Percentiles rank a stretch among this genome's conserved stretches.
Evolutionary conservation across 2,113 vertebrate species (phyloP).

Genomic region (Sphaerodactylus townsendi): DNA sequence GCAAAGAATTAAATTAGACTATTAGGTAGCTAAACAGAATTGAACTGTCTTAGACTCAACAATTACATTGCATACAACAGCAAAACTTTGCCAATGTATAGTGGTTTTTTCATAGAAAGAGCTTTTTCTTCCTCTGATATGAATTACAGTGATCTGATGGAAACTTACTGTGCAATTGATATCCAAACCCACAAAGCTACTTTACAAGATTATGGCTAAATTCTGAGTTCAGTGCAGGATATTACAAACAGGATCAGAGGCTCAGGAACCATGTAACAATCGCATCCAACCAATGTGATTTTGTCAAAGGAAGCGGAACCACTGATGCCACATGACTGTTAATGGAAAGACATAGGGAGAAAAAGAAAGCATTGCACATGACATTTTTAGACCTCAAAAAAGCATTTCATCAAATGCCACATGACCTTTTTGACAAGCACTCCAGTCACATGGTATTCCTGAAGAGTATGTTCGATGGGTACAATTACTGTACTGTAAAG

Average conservation of each 20-base stretch:
- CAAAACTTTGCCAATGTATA: slow-evolving; percentile 5
- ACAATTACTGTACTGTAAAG: too few species aligned
- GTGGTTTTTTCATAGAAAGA: not conserved
- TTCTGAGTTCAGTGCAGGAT: slow-evolving; percentile 2
- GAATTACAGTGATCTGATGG: not conserved
- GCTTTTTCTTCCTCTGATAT: not conserved
- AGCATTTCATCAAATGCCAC: too few species aligned
- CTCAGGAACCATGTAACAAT: too few species aligned
- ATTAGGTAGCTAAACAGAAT: slow-evolving; percentile 8
- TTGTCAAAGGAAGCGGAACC: too few species aligned
- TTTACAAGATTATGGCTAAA: not conserved
- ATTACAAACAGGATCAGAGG: not conserved
- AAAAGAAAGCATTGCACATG: too few species aligned
- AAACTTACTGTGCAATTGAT: not conserved
- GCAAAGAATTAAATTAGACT: slow-evolving; percentile 16
- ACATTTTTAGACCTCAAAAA: too few species aligned
- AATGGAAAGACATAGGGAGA: too few species aligned
- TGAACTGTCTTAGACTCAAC: not conserved
- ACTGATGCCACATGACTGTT: too few species aligned
- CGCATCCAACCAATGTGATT: too few species aligned
- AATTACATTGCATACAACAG: not conserved
- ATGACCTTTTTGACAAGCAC: too few species aligned
- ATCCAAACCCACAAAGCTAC: not conserved
- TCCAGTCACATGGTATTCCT: too few species aligned
- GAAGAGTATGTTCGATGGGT: too few species aligned